Evolutionary conservation across 2,797 vertebrate species (phyloP), one percentile per base, ranked within the genome.

Genomic region (Ara ararauna): DNA sequence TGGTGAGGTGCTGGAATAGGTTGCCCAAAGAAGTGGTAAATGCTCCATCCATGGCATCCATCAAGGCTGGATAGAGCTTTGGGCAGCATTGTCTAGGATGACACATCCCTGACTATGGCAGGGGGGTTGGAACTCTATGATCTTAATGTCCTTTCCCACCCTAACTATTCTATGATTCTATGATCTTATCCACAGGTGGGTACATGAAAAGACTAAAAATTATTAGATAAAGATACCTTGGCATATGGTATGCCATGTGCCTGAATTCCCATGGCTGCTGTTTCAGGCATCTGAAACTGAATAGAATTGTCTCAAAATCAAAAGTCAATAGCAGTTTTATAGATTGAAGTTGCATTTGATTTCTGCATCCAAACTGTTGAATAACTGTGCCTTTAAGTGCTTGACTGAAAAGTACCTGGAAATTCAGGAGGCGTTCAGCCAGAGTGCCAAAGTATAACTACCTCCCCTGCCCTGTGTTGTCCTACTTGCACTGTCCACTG

Each of bases 191-290:
- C 38, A 66, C 24, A 80, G 74, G 64, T 34, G 9, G 36, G 70
- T 7, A 4, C 10, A 40, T 19, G 26, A 74, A 79, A 89, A 86
- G 68, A 72, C 15, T 58, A 62, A 51, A 90, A 87, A 75, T 73
- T 75, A 81, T 73, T 34, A 90, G 74, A 53, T 60, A 61, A 71
- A 70, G 51, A 45, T 21, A 62, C 23, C 67, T 58, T 38, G 67
- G 82, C 81, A 56, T 74, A 83, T 29, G n/a, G 72, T 19, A 77
- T 62, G 78, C 72, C 84, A 87, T 91, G 77, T 83, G 78, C 72
- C 84, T 80, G 75, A 85, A 85, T 91, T 87, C 73, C 76, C 58
- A 68, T 38, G 62, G 73, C 68, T 93, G 72, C 47, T 91, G 66
- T 71, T 77, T 13, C 79, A 78, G 76, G 40, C 76, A 67, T 56